A percentile compares a stretch with the other conserved stretches of the same genome.
Conservation (phyloP, 2,797 vertebrate genomes). For the Gadopsis bispinosus region DNA sequence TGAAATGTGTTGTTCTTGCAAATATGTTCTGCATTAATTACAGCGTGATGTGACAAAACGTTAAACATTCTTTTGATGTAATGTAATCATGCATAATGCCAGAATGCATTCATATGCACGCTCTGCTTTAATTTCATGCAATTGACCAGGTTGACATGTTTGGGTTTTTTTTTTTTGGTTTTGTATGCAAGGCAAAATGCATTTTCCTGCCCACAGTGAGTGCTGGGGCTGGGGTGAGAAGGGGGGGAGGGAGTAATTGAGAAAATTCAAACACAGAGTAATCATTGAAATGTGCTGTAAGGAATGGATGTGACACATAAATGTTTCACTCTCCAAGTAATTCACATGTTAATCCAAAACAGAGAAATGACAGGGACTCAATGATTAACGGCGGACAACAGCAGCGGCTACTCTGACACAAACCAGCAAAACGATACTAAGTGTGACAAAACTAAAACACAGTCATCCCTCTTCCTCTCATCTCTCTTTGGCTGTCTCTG, state of each 20-base stretch:
- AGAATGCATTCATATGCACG: conserved; percentile 67
- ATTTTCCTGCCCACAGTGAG: conserved; percentile 68
- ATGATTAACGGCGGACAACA: conserved; percentile 62
- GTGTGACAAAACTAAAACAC: conserved; percentile 64
- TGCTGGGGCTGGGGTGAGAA: conserved; percentile 7
- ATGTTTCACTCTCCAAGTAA: conserved; percentile 70
- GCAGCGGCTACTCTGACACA: conserved; percentile 52
- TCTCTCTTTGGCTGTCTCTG: conserved; percentile 51
- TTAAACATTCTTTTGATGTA: conserved; percentile 82
- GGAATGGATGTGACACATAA: conserved; percentile 67
- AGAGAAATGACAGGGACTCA: conserved; percentile 50
- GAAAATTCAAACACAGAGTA: conserved; percentile 71
- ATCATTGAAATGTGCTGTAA: conserved; percentile 76
- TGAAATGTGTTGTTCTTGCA: conserved; percentile 72
- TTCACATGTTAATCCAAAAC: conserved; percentile 71
- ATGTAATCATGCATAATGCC: conserved; percentile 69
- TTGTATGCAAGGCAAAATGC: conserved; percentile 72
- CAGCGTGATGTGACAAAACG: conserved; percentile 76
- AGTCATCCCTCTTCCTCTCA: conserved; percentile 62
- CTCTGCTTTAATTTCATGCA: conserved; percentile 64
- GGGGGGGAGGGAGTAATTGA: conserved; percentile 69
- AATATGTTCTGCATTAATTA: conserved; percentile 80
- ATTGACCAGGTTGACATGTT: conserved; percentile 60
- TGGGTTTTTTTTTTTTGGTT: conserved; percentile 50
- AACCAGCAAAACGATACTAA: conserved; percentile 41